A percentile compares a stretch with the other conserved stretches of the same genome.
These are phyloP conservation scores for Beris morrisii DNA, from an alignment of 2,888 invertebrate species.

Conservation along the genomic window DNA sequence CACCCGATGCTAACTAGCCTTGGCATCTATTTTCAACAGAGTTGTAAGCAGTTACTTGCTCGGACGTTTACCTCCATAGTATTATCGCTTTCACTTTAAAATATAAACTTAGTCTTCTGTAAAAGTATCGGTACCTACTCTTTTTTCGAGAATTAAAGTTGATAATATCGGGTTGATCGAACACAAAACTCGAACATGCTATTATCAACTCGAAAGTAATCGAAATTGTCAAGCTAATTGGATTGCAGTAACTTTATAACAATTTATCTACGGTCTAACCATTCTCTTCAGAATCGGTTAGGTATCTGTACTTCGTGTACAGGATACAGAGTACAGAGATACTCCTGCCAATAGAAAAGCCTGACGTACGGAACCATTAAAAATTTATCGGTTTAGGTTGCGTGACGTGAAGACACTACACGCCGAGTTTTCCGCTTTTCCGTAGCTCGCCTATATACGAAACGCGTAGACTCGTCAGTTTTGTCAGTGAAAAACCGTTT, in stretches of 20 bases:
- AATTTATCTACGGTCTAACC: constrained; percentile 1
- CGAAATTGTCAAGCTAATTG: constrained; percentile 32
- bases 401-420: constrained; percentile 21
- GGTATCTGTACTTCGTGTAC: neutral
- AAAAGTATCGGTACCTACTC: too few relatives aligned
- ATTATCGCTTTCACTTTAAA: too few relatives aligned
- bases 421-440: neutral
- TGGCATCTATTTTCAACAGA: too few relatives aligned
- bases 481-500: constrained; percentile 20
- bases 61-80: too few relatives aligned
- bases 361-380: constrained; percentile 11
- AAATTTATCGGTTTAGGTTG: constrained; percentile 28
- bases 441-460: too few relatives aligned
- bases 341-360: constrained; percentile 3
- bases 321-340: neutral
- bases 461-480: neutral
- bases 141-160: too few relatives aligned
- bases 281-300: neutral
- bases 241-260: constrained; percentile 31
- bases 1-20: too few relatives aligned
- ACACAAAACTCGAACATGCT: neutral
- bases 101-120: too few relatives aligned
- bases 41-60: too few relatives aligned
- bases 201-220: constrained; percentile 31
- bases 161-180: too few relatives aligned